phyloP scores from a whole-genome alignment of 2,113 vertebrate genomes.

The Narcine bancroftii region DNA sequence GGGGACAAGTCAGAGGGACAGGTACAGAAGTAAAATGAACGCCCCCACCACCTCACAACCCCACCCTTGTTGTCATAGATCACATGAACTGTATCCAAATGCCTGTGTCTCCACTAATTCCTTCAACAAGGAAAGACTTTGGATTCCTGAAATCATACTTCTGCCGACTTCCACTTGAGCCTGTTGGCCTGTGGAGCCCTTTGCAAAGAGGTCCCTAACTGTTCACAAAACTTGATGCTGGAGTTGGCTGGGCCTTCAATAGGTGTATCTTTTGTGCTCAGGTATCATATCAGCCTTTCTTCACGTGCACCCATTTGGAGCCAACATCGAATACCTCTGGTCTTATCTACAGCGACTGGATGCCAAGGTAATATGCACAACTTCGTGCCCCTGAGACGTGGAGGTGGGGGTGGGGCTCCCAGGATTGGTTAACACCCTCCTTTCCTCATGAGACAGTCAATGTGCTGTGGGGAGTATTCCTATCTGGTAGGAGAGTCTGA shows the following conservation, averaged over 20 bases:
- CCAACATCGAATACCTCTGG: conserved; percentile 93
- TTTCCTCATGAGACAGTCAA: background rate
- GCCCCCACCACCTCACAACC: background rate
- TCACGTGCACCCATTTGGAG: conserved; percentile 91
- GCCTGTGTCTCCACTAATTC: background rate
- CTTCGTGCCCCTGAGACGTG: background rate
- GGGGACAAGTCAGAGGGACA: too few relatives aligned
- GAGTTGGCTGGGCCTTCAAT: background rate
- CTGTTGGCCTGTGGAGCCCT: background rate
- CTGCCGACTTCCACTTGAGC: background rate
- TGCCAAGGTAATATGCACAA: conserved; percentile 67
- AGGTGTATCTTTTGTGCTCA: conserved; percentile 51
- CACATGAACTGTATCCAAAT: background rate
- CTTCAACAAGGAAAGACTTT: background rate
- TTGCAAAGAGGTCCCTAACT: background rate
- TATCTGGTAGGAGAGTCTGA: background rate
- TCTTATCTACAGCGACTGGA: conserved; percentile 92
- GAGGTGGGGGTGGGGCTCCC: background rate
- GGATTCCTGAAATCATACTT: background rate
- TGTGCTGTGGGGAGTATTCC: too few relatives aligned
- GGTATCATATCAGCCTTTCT: conserved; percentile 94
- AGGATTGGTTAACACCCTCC: background rate
- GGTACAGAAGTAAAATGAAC: too few relatives aligned
- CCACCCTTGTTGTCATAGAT: background rate
- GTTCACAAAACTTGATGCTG: background rate